Conservation (phyloP, 2,113 vertebrate species). For the Eonycteris spelaea region DNA sequence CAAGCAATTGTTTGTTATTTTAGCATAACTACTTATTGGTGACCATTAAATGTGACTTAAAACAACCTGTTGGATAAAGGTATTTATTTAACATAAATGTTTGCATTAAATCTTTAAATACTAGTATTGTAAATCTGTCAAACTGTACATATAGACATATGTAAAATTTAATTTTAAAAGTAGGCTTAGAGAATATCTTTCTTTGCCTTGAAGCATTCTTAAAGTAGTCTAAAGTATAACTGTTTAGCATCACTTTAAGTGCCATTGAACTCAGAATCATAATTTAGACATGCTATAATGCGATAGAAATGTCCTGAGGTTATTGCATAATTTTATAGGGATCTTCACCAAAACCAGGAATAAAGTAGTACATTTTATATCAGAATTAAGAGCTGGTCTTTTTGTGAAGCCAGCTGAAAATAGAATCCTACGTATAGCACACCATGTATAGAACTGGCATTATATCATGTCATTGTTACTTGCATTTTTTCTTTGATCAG, state of each 20-base stretch:
- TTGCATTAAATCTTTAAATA: not conserved
- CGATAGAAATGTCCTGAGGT: constrained; percentile 25
- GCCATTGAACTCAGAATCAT: not conserved
- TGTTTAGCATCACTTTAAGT: constrained; percentile 1
- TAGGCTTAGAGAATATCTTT: not conserved
- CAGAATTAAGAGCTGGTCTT: not conserved
- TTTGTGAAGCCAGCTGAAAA: constrained; percentile 1
- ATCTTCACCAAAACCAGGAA: not conserved
- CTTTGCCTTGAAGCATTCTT: constrained; percentile 14
- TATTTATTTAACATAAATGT: constrained; percentile 34
- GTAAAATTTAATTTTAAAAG: constrained; percentile 25
- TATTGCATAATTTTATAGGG: constrained; percentile 6
- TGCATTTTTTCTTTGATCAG: not conserved
- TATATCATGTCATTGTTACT: not conserved
- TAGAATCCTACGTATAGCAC: not conserved
- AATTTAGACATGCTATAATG: constrained; percentile 1
- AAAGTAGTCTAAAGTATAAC: not conserved
- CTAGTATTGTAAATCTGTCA: not conserved
- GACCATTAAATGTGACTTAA: not conserved
- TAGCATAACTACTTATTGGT: not conserved
- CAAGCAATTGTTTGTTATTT: constrained; percentile 17
- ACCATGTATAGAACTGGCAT: not conserved
- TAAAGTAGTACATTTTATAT: not conserved
- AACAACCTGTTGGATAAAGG: not conserved
- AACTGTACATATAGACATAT: not conserved